Conservation (phyloP, 2,113 vertebrate species). For the Isurus oxyrinchus region DNA sequence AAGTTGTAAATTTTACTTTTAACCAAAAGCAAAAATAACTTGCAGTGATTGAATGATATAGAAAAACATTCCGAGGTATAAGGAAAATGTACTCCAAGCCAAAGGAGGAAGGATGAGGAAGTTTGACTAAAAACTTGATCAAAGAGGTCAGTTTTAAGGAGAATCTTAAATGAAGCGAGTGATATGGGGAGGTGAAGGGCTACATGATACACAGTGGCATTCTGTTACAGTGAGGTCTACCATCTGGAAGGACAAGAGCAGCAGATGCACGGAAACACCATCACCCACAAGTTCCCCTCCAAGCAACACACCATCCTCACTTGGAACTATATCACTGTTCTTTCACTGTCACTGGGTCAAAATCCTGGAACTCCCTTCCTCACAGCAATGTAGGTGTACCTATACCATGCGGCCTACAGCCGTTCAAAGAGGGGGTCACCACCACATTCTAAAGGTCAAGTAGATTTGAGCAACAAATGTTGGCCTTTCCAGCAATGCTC, state of each 20-base stretch:
- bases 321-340: background rate
- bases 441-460: too few species aligned
- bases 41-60: background rate
- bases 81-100: background rate
- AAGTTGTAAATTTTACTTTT: background rate
- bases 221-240: background rate
- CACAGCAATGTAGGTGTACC: background rate
- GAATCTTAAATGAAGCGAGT: background rate
- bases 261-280: background rate
- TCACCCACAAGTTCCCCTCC: background rate
- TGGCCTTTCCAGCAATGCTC: too few species aligned
- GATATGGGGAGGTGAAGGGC: background rate
- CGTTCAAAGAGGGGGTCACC: too few species aligned
- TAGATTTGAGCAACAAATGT: too few species aligned
- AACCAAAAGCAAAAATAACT: conserved; percentile 25
- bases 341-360: background rate
- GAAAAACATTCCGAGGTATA: background rate
- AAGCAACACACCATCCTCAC: background rate
- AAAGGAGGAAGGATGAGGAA: background rate
- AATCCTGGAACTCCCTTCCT: background rate
- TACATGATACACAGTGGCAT: background rate
- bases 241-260: background rate
- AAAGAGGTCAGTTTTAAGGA: background rate
- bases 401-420: background rate
- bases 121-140: background rate